Percentiles rank a stretch among this genome's conserved stretches.
Evolutionary conservation across 2,797 vertebrate species (phyloP).

Genomic region (Semaprochilodus insignis): DNA sequence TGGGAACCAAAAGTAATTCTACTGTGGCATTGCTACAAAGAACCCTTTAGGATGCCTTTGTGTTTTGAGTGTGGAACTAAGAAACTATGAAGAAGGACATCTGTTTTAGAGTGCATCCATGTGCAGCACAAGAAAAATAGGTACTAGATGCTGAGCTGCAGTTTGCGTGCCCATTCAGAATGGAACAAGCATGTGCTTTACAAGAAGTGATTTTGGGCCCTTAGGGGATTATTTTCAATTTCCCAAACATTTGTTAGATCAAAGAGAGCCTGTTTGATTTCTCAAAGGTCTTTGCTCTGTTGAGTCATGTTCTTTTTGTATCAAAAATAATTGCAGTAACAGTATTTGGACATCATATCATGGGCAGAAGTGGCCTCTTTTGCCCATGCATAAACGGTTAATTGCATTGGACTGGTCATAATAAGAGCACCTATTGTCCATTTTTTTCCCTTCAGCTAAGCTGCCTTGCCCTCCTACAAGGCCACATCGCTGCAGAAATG

Average conservation of each 20-base stretch:
- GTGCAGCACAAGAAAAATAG: background rate
- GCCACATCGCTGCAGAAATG: conserved; percentile 90
- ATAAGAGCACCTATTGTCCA: conserved; percentile 15
- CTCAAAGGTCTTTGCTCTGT: too few relatives aligned
- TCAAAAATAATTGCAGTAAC: too few relatives aligned
- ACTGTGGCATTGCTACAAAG: background rate
- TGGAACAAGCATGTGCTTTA: background rate
- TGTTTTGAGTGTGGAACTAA: background rate
- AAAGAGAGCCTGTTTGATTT: background rate
- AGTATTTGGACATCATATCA: too few relatives aligned
- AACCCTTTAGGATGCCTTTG: background rate
- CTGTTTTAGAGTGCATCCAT: background rate
- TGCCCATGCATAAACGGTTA: background rate
- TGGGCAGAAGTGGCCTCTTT: background rate
- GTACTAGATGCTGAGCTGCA: background rate
- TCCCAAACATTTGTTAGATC: background rate
- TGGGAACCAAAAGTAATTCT: background rate
- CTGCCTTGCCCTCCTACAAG: conserved; percentile 92
- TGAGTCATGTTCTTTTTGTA: too few relatives aligned
- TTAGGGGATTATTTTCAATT: background rate
- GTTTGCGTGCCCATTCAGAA: background rate
- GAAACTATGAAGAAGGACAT: background rate
- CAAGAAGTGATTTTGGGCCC: background rate
- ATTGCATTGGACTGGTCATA: background rate
- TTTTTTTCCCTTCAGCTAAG: conserved; percentile 79